phyloP scores from a whole-genome alignment of 2,888 invertebrate species.

The Ectobius pallidus region DNA sequence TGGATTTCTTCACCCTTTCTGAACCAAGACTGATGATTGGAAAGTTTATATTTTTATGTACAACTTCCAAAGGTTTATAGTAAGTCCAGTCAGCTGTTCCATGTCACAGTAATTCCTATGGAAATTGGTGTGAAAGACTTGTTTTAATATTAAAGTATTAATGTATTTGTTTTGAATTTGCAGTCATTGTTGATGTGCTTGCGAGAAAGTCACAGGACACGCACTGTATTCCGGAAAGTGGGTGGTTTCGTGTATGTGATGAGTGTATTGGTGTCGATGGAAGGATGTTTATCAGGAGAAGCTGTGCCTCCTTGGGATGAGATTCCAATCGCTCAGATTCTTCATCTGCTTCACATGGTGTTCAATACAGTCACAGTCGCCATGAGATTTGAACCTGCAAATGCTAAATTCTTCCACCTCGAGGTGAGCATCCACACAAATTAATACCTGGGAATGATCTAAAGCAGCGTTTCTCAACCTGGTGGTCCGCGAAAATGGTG shows the following conservation, averaged over 20 bases:
- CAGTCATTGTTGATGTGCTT: constrained; percentile 83
- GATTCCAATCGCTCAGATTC: constrained; percentile 62
- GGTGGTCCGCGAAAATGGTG: too few relatives aligned
- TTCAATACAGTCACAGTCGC: constrained; percentile 96
- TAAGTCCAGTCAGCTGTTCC: too few relatives aligned
- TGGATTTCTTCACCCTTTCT: too few relatives aligned
- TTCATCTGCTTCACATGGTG: constrained; percentile 82
- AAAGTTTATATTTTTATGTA: too few relatives aligned
- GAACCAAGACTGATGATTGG: too few relatives aligned
- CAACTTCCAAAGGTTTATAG: too few relatives aligned
- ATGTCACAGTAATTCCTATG: too few relatives aligned
- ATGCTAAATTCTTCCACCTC: constrained; percentile 96
- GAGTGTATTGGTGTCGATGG: constrained; percentile 90
- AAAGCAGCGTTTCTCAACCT: too few relatives aligned
- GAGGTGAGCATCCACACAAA: constrained; percentile 76
- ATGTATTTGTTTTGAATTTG: too few relatives aligned
- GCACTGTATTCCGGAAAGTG: constrained; percentile 96
- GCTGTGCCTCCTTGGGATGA: constrained; percentile 57
- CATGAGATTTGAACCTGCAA: constrained; percentile 99
- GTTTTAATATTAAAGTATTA: too few relatives aligned
- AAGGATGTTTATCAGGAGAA: constrained; percentile 72
- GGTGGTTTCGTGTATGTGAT: constrained; percentile 98
- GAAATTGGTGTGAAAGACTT: too few relatives aligned
- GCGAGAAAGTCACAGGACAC: constrained; percentile 93
- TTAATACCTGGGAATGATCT: too few relatives aligned